Base-by-base conservation (phyloP, 2,113 vertebrate genomes). In the Paraplagusia blochii region DNA sequence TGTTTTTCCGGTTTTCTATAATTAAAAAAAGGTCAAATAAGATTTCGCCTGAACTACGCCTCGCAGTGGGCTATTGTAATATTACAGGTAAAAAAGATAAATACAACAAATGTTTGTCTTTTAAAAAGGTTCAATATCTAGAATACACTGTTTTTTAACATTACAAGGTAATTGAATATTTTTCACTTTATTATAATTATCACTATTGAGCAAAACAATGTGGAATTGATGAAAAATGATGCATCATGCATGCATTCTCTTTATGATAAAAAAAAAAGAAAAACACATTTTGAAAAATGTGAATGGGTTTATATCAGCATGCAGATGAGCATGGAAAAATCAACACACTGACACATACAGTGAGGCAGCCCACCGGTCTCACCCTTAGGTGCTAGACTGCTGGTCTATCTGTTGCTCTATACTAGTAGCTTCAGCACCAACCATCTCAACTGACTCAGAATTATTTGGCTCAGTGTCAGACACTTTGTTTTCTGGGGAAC, bases 331-430 rank as follows among this genome's bases (percentile, higher is more conserved):
- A 63, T 40, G 63, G 14, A 19, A 47, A 18, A 44, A 84, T 47
- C 72, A 82, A n/a, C n/a, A n/a, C n/a, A n/a, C n/a, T 39, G 8
- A 73, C 76, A 84, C 48, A 36, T 13, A 40, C 22, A 29, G 22
- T 29, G 3, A 47, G 73, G 47, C 34, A 50, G 46, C 68, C 54
- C 8, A 42, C 68, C 44, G 47, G 45, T 70, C 87, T 86, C 84
- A 90, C 89, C 89, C 78, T 85, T 87, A 84, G 75, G 74, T 77
- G 63, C 58, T 81, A 88, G 82, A 77, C 22, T 68, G 72, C 73
- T 62, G 84, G 70, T 84, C 79, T 76, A 85, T 64, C 69, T 77
- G 53, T 68, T 86, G 71, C 48, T 83, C 87, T 58, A 77, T 61
- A 58, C 76, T 81, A 82, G 61, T 61, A 68, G 81, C 77, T 62